Conservation (phyloP, 2,113 vertebrate species). For the Chaetorhynchus papuensis region DNA sequence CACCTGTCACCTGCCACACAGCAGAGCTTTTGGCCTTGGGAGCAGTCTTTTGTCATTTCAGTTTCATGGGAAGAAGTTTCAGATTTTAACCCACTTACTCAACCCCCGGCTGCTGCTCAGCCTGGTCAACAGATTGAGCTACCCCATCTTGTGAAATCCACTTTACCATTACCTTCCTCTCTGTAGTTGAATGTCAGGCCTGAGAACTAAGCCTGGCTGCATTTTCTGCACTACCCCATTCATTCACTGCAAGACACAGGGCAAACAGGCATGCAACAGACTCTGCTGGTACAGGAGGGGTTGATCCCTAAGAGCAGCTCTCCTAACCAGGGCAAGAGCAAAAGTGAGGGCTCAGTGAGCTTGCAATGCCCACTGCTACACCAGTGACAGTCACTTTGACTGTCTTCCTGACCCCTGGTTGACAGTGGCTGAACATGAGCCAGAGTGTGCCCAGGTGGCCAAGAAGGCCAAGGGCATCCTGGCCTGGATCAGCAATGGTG, state of each 20-base stretch:
- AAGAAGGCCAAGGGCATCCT: neutral
- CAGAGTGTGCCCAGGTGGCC: neutral
- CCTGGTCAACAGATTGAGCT: neutral
- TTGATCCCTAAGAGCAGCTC: neutral
- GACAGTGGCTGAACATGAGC: fast-evolving
- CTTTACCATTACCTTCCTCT: neutral
- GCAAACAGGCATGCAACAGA: fast-evolving
- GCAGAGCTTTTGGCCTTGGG: neutral
- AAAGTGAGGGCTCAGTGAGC: neutral
- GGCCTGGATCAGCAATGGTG: neutral
- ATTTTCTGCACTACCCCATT: fast-evolving
- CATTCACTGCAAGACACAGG: fast-evolving
- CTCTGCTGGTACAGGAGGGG: neutral
- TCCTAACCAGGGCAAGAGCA: no score
- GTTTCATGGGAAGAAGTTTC: neutral
- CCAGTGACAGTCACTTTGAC: fast-evolving
- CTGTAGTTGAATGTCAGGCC: fast-evolving
- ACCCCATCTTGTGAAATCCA: neutral
- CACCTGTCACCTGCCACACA: neutral
- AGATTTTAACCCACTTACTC: neutral
- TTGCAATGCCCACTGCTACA: no score
- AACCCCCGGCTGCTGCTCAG: neutral
- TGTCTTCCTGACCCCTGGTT: no score
- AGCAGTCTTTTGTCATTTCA: neutral
- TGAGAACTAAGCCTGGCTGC: neutral